Percentiles rank a stretch among this genome's conserved stretches.
Evolutionary conservation across 2,888 invertebrate genomes (phyloP).

Genomic region (Brachypterus glaber): DNA sequence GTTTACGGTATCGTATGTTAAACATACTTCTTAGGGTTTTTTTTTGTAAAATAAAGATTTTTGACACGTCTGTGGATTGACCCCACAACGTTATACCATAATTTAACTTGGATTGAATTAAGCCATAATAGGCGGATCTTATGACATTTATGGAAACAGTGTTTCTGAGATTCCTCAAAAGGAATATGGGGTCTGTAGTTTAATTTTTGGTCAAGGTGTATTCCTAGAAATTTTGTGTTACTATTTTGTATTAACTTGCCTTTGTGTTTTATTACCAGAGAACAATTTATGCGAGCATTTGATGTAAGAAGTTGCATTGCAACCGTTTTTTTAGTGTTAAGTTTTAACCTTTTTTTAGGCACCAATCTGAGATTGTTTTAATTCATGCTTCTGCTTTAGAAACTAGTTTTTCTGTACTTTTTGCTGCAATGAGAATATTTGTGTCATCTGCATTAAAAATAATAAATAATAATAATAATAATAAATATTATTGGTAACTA

Average conservation of each 20-base stretch:
- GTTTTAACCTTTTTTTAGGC: no score
- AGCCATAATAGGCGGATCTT: neutral
- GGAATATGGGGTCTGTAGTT: neutral
- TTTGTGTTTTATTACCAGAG: no score
- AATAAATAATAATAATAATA: neutral
- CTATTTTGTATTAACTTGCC: neutral
- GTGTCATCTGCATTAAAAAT: neutral
- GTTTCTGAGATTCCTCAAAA: neutral
- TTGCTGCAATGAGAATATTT: neutral
- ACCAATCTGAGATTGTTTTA: neutral
- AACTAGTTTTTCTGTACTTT: neutral
- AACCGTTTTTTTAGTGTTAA: no score
- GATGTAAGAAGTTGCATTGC: no score
- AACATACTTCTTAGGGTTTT: no score
- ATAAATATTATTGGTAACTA: neutral
- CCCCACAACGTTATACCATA: neutral
- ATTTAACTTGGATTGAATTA: neutral
- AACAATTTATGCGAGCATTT: no score
- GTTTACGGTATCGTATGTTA: no score
- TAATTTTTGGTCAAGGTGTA: neutral
- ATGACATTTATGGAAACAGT: neutral
- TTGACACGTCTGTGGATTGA: no score
- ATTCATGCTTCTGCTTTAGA: neutral
- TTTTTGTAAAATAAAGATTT: no score
- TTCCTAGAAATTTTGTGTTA: neutral